These are phyloP conservation scores for Sphaerodactylus townsendi DNA, from an alignment of 2,113 vertebrate species.

Conservation along the genomic window DNA sequence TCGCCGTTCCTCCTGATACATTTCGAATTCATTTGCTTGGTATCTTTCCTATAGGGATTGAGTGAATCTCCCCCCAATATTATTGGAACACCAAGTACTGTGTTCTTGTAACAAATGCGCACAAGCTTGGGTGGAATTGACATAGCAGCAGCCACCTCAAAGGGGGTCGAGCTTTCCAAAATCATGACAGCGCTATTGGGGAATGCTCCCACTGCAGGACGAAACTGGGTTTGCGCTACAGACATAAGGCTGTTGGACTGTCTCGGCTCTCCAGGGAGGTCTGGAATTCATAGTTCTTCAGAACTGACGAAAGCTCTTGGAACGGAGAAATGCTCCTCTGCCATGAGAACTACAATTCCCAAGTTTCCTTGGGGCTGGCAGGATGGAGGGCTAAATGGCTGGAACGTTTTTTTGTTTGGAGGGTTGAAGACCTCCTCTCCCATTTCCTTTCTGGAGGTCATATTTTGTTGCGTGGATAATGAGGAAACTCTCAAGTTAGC, in stretches of 20 bases:
- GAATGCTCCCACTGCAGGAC: not conserved
- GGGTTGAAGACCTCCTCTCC: no score
- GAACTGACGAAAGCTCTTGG: not conserved
- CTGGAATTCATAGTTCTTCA: not conserved
- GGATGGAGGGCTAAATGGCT: not conserved
- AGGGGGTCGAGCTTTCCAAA: not conserved
- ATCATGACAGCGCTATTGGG: not conserved
- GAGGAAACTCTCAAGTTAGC: no score
- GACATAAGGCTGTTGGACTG: not conserved
- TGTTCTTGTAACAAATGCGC: not conserved
- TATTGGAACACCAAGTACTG: not conserved
- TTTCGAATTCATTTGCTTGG: not conserved
- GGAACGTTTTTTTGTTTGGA: not conserved
- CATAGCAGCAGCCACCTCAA: not conserved
- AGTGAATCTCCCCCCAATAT: not conserved
- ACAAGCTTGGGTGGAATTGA: not conserved
- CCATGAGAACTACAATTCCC: not conserved
- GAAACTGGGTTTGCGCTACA: not conserved
- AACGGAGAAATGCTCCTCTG: not conserved
- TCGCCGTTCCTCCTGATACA: constrained; percentile 3
- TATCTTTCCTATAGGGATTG: not conserved
- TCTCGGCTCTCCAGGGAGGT: not conserved
- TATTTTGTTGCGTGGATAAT: no score
- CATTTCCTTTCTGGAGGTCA: no score
- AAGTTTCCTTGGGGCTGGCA: not conserved